Evolutionary conservation across 2,113 vertebrate species (phyloP).

Genomic region (Myiozetetes cayanensis): DNA sequence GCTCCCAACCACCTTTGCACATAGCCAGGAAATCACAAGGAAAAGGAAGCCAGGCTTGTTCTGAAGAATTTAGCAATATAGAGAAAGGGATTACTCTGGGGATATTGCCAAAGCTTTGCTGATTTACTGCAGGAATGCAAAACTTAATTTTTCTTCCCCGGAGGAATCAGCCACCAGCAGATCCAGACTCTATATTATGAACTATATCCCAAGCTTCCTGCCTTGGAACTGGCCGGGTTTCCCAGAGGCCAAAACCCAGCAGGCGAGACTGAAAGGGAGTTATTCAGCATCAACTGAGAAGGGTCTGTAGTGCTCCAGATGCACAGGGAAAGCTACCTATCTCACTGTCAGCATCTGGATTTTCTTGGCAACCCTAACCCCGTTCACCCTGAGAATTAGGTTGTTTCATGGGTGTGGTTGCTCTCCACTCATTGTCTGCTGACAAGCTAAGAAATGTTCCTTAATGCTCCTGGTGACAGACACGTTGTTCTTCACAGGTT

Average conservation of each 20-base stretch:
- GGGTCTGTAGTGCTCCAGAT: not conserved
- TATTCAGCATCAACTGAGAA: not conserved
- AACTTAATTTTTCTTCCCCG: not conserved
- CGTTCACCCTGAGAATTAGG: not conserved
- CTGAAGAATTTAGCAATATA: not conserved
- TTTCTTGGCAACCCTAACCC: not conserved
- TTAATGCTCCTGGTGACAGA: not conserved
- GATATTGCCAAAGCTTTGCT: not conserved
- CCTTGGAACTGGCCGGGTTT: not conserved
- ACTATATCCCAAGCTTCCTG: not conserved
- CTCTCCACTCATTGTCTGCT: not conserved
- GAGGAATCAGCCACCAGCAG: not conserved
- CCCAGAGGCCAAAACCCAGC: not conserved
- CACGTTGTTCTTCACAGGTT: constrained; percentile 71
- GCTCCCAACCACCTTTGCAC: not conserved
- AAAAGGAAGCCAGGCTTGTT: not conserved
- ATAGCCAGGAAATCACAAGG: not conserved
- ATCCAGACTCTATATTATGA: not conserved
- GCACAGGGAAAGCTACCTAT: not conserved
- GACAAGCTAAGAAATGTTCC: not conserved
- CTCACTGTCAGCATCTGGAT: not conserved
- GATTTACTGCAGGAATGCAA: not conserved
- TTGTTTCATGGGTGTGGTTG: not conserved
- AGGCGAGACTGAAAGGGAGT: not conserved
- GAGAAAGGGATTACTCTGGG: not conserved